Evolutionary conservation across 2,797 vertebrate species (phyloP).

Genomic region (Apogon hyalosoma): DNA sequence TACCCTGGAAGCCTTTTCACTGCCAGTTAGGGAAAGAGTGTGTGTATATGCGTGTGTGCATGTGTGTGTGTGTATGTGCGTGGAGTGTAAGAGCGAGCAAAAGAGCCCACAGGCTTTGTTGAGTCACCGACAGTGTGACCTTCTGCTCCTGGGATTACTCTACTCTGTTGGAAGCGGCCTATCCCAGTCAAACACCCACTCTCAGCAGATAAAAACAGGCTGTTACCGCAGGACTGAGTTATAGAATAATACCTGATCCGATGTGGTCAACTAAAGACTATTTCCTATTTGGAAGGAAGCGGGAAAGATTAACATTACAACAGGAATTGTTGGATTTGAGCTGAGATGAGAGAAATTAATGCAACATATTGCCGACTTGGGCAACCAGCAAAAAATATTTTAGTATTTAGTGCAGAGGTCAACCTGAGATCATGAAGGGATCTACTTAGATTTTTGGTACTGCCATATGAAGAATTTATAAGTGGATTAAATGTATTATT

Average conservation of each 20-base stretch:
- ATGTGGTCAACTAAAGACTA: conserved; percentile 7
- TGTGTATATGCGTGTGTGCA: conserved; percentile 7
- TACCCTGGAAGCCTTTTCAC: conserved; percentile 70
- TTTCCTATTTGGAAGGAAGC: conserved; percentile 1
- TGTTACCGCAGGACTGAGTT: conserved; percentile 23
- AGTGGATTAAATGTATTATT: no score
- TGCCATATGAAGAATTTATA: no score
- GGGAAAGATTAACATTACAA: conserved; percentile 25
- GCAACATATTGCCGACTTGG: conserved; percentile 17
- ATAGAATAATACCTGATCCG: conserved; percentile 28
- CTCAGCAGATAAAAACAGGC: conserved; percentile 25
- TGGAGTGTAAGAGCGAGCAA: conserved; percentile 8
- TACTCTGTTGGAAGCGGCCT: conserved; percentile 53
- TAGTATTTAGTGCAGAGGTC: conserved; percentile 11
- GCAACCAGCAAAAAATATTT: conserved; percentile 35
- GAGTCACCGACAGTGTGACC: conserved; percentile 75
- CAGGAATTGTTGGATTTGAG: conserved; percentile 9
- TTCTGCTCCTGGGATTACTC: conserved; percentile 73
- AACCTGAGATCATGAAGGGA: neutral
- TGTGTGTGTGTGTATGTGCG: conserved; percentile 16
- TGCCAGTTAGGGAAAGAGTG: conserved; percentile 41
- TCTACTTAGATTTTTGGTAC: neutral
- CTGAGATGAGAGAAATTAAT: conserved; percentile 18
- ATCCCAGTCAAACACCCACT: conserved; percentile 73
- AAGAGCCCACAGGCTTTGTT: conserved; percentile 49